phyloP scores from a whole-genome alignment of 35 echinoderm and acorn worm species.

The Lytechinus pictus region DNA sequence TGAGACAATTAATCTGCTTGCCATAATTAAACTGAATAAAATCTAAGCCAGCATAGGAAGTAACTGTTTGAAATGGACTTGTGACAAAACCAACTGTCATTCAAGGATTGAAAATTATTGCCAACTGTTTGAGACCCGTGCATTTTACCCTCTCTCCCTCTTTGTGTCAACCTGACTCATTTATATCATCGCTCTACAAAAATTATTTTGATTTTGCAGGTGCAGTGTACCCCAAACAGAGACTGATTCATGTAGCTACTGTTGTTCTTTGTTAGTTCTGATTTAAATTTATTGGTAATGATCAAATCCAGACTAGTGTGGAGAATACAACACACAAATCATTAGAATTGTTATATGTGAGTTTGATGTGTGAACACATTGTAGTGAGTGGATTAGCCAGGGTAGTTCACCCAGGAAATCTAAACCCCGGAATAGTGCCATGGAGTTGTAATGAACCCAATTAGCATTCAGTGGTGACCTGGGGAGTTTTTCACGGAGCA shows the following conservation, averaged over 20 bases:
- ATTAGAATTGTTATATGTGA: neutral
- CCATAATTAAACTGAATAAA: neutral
- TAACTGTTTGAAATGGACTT: neutral
- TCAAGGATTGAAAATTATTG: neutral
- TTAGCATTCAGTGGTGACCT: neutral
- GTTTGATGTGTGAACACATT: neutral
- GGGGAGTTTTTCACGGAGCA: neutral
- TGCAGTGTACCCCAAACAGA: too few species aligned
- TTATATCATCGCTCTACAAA: too few species aligned
- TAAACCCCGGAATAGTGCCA: neutral
- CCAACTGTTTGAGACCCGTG: neutral
- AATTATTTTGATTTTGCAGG: neutral
- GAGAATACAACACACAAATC: neutral
- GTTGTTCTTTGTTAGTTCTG: too few species aligned
- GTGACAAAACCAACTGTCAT: neutral
- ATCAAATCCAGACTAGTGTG: neutral
- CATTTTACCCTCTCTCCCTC: neutral
- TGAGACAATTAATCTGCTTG: neutral
- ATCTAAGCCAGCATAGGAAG: neutral
- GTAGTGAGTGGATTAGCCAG: neutral
- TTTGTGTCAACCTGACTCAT: too few species aligned
- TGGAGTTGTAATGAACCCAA: neutral
- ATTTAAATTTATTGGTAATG: too few species aligned
- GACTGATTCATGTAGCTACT: too few species aligned
- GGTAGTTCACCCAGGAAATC: neutral